These are phyloP conservation scores for Stichopus chloronotus DNA, from an alignment of 35 echinoderm and acorn worm species.

Conservation along the genomic window DNA sequence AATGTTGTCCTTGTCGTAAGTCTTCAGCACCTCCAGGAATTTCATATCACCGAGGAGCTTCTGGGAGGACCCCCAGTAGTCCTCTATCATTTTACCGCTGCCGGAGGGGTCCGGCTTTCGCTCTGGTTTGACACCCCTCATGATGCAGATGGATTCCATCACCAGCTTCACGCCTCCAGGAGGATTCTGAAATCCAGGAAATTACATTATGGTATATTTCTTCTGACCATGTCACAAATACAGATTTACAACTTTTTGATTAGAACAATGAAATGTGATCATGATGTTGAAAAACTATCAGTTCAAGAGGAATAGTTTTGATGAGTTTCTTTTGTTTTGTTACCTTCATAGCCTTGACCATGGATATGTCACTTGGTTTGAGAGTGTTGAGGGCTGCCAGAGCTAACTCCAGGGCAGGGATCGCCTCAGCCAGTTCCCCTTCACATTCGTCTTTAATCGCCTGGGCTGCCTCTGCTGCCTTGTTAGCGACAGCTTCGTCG, in stretches of 20 bases:
- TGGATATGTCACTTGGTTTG: slow-evolving; percentile 98
- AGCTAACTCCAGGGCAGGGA: slow-evolving; percentile 88
- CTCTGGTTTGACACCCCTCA: slow-evolving; percentile 90
- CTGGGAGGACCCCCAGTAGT: slow-evolving; percentile 97
- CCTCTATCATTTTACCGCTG: slow-evolving; percentile 93
- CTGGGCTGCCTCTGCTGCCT: slow-evolving; percentile 83
- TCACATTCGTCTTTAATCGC: slow-evolving; percentile 98
- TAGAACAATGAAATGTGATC: background rate
- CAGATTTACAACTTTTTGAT: too few relatives aligned
- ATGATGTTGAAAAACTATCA: background rate
- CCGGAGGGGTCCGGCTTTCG: slow-evolving; percentile 93
- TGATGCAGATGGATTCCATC: slow-evolving; percentile 94
- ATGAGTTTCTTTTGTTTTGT: background rate
- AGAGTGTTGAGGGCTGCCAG: slow-evolving; percentile 89
- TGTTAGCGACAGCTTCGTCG: slow-evolving; percentile 96
- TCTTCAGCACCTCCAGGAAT: slow-evolving; percentile 89
- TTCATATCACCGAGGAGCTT: slow-evolving; percentile 98
- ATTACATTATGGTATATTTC: background rate
- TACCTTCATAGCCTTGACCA: slow-evolving; percentile 99
- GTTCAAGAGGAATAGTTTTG: too few relatives aligned
- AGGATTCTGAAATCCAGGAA: slow-evolving; percentile 70
- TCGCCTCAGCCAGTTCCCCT: slow-evolving; percentile 89
- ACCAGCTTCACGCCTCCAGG: slow-evolving; percentile 89
- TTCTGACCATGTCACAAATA: too few relatives aligned
- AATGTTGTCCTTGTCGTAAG: slow-evolving; percentile 94